These are phyloP conservation scores for Colius striatus DNA, from an alignment of 2,113 vertebrate genomes.

Conservation along the genomic window DNA sequence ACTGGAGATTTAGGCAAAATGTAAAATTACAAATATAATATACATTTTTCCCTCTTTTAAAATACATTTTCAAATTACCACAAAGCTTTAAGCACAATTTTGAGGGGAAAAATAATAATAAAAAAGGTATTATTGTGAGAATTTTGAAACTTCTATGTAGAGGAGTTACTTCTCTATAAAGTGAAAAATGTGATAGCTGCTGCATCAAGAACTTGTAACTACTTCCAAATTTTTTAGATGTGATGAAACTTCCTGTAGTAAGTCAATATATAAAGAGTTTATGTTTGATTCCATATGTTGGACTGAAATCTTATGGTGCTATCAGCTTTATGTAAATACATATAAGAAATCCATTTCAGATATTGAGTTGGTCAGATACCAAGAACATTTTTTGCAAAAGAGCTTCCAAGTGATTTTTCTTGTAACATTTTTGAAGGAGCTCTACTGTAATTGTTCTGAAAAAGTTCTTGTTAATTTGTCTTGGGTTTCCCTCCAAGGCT, in stretches of 20 bases:
- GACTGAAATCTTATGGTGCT: background rate
- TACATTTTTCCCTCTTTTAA: background rate
- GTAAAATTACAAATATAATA: no score
- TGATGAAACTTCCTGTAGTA: background rate
- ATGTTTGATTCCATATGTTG: background rate
- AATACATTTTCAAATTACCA: background rate
- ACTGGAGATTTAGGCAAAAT: background rate
- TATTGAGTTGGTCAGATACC: background rate
- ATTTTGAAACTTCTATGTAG: background rate
- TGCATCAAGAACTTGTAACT: background rate
- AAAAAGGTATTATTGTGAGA: background rate
- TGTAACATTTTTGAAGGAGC: background rate
- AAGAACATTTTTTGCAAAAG: background rate
- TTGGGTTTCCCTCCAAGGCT: rapidly evolving
- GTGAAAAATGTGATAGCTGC: background rate
- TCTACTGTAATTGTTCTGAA: background rate
- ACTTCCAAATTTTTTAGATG: background rate
- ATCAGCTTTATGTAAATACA: background rate
- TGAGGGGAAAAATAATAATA: rapidly evolving
- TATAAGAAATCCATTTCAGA: background rate
- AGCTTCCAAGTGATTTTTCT: background rate
- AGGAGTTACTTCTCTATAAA: background rate
- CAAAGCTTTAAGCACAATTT: background rate
- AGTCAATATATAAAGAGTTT: background rate
- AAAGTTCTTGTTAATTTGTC: background rate